Base-by-base conservation (phyloP, 2,888 invertebrate genomes). In the Drosophila seclusa region DNA sequence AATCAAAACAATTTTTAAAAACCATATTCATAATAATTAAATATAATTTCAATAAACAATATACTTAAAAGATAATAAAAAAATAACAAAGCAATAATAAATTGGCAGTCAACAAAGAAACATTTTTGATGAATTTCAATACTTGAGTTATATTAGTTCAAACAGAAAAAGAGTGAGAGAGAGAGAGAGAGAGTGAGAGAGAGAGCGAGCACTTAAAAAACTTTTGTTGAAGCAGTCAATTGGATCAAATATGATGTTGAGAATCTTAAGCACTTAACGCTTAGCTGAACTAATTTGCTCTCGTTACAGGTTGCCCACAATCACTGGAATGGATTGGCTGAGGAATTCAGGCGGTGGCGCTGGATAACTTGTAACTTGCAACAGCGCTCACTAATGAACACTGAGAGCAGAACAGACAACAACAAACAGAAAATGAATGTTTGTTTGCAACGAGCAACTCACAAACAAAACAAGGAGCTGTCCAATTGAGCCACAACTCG, bases 201-300 rank as follows among this genome's bases (percentile, higher is more conserved):
- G 7, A 50, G 18, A 45, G 31, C 27, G 45, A 40, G 59, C 68
- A 78, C 74, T 77, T 62, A 31, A 32, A 10, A 68, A 68, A 71
- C 38, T 75, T 80, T 50, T 24, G 24, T 21, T 50, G 38, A 52
- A 73, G 67, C 60, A 63, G 58, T 79, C 75, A 82, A 82, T 87
- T 84, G 74, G 32, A 66, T 65, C 71, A 68, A 76, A 69, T 87
- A 84, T 74, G 68, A 67, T 77, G 54, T 67, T 59, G 64, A 55
- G 72, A 63, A 67, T 65, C 81, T 70, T 77, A 71, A 86, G 83
- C 77, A 70, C 80, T 84, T 82, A 68, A 82, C 75, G 87, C 80
- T 66, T 70, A 84, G 87, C 70, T 78, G 75, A 76, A 76, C 87
- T 82, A 78, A 87, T 86, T 89, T 79, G 70, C 68, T 70, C 74